Evolutionary conservation across 2,797 vertebrate genomes (phyloP).

Genomic region (Muscicapa comitata): DNA sequence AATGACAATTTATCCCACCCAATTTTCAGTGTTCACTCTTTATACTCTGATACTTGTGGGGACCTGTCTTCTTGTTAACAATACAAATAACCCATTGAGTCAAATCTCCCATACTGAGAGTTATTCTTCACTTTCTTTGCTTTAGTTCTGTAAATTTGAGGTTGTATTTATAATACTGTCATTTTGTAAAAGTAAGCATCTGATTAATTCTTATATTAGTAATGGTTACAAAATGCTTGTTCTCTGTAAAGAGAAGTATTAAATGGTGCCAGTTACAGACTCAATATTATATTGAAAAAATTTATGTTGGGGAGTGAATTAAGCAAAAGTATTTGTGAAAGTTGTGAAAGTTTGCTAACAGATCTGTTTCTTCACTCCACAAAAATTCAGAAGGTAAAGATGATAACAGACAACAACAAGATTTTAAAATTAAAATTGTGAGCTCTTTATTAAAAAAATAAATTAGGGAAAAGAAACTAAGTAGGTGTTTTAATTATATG

Average conservation of each 20-base stretch:
- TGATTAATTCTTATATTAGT: background rate
- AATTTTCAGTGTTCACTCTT: background rate
- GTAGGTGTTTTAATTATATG: background rate
- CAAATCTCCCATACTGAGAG: background rate
- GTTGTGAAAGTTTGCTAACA: background rate
- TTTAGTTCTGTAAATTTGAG: background rate
- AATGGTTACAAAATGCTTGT: background rate
- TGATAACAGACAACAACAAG: background rate
- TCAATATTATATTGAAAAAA: background rate
- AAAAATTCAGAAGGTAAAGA: background rate
- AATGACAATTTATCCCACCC: background rate
- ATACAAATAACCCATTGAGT: background rate
- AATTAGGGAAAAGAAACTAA: background rate
- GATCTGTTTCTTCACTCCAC: background rate
- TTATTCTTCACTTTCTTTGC: background rate
- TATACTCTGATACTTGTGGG: background rate
- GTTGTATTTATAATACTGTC: background rate
- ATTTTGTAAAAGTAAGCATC: background rate
- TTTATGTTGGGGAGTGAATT: background rate
- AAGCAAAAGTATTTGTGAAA: background rate
- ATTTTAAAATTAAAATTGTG: background rate
- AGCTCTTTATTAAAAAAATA: background rate
- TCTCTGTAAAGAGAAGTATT: background rate
- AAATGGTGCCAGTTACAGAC: background rate
- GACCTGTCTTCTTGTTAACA: background rate